phyloP scores from a whole-genome alignment of 2,888 invertebrate genomes.

The Melanotus villosus region DNA sequence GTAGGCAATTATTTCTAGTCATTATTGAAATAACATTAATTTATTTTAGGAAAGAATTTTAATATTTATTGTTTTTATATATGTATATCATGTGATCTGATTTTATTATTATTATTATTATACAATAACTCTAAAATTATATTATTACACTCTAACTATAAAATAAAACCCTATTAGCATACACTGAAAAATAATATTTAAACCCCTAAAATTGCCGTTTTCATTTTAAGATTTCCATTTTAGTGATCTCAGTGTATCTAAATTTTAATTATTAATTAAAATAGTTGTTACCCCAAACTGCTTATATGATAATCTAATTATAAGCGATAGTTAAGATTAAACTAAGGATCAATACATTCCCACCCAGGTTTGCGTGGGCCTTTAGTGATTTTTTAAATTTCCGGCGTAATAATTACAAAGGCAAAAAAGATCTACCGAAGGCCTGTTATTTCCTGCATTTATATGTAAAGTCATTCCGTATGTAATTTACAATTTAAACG shows the following conservation, averaged over 20 bases:
- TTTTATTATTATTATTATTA: neutral
- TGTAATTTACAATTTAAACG: constrained; percentile 19
- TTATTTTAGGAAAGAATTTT: constrained; percentile 12
- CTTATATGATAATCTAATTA: constrained; percentile 19
- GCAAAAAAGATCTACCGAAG: neutral
- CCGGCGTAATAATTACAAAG: neutral
- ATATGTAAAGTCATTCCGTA: constrained; percentile 21
- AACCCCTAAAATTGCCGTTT: neutral
- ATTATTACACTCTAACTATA: neutral
- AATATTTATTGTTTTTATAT: constrained; percentile 6
- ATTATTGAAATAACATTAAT: constrained; percentile 6
- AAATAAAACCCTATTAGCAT: neutral
- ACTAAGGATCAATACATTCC: constrained; percentile 13
- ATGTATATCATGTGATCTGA: neutral
- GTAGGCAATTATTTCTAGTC: constrained; percentile 36
- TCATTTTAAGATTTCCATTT: neutral
- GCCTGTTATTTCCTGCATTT: constrained; percentile 4
- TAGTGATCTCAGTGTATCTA: constrained; percentile 30
- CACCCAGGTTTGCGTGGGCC: constrained; percentile 1
- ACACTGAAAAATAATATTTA: neutral
- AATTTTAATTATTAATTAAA: constrained; percentile 16
- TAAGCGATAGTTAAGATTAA: constrained; percentile 10
- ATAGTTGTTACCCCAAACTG: constrained; percentile 21
- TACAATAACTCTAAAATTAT: neutral
- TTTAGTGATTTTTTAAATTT: neutral